Evolutionary conservation across 1,140 invertebrate species (phyloP), one percentile per base, ranked within the genome.

Genomic region (Arion vulgaris): DNA sequence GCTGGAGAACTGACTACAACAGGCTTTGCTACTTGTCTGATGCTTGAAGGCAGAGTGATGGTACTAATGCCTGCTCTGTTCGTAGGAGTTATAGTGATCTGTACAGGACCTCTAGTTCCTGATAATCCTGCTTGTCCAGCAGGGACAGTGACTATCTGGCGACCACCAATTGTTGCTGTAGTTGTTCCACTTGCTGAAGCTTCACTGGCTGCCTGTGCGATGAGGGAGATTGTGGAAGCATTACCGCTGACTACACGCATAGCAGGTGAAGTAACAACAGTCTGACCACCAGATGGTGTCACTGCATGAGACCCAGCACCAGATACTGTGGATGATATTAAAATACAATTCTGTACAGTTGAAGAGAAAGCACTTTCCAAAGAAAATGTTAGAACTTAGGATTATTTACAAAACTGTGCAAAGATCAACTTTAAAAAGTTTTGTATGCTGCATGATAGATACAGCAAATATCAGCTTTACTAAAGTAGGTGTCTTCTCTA

Each of bases 211-310:
- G 88, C 87, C 81, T 91, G 90, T 13, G 88, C 85, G 15, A 90
- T 89, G 39, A 90, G 85, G 19, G 89, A 90, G 23, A 90, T 90
- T 26, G 89, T 89, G 28, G 88, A 85, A n/a, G 87, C 81, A 34
- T 86, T 84, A 34, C 73, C 75, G 7, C 82, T 80, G n/a, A 80
- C 76, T n/a, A 79, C 79, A 1, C 82, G 77, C 72, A 86, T 84
- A 28, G 79, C 66, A 17, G 87, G 76, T 23, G 79, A 80, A 28
- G 66, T 72, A 15, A 71, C 69, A 39, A 80, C 66, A 38, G 69
- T 81, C 57, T 62, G 45, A 57, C 82, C 82, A 36, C 73, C 34
- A 32, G 82, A 51, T 72, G 80, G 68, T 57, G 80, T 73, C 34
- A 68, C 62, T 28, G 71, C 19, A 26, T 66, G 75, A 11, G 77